Conservation (phyloP, 2,888 invertebrate genomes). For the Amblyjoppa proteus region DNA sequence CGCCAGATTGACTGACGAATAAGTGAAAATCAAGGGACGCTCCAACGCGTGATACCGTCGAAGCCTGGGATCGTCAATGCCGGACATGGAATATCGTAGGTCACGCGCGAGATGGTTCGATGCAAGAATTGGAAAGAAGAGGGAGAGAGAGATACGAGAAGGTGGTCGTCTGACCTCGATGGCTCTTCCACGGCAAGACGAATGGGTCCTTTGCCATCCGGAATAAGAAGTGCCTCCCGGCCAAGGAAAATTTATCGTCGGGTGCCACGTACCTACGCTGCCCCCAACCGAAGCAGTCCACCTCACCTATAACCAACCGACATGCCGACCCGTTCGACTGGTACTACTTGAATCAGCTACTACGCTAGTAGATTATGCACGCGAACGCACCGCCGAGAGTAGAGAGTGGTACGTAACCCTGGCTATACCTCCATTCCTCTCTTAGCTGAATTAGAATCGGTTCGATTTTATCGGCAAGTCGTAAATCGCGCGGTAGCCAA, state of each 20-base stretch:
- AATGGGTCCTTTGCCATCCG: constrained; percentile 69
- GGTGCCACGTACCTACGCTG: constrained; percentile 46
- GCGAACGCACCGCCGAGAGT: constrained; percentile 66
- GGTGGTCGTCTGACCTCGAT: constrained; percentile 58
- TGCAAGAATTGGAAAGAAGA: constrained; percentile 30
- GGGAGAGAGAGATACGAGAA: constrained; percentile 4
- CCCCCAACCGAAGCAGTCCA: constrained; percentile 8
- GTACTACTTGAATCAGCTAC: constrained; percentile 65
- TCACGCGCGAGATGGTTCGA: constrained; percentile 39
- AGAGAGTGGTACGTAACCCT: constrained; percentile 40
- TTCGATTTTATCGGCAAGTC: constrained; percentile 66
- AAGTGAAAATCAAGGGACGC: neutral
- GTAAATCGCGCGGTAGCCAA: constrained; percentile 55
- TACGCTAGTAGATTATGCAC: constrained; percentile 64
- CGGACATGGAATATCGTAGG: neutral
- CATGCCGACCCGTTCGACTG: constrained; percentile 31
- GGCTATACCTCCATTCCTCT: constrained; percentile 37
- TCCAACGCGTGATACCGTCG: neutral
- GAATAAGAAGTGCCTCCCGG: constrained; percentile 70
- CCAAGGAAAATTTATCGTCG: constrained; percentile 60
- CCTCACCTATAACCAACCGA: constrained; percentile 40
- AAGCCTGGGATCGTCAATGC: neutral
- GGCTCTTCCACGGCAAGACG: constrained; percentile 67
- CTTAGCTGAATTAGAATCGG: constrained; percentile 65
- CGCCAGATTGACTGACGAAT: neutral